Conservation (phyloP, 2,113 vertebrate genomes). For the Apaloderma vittatum region DNA sequence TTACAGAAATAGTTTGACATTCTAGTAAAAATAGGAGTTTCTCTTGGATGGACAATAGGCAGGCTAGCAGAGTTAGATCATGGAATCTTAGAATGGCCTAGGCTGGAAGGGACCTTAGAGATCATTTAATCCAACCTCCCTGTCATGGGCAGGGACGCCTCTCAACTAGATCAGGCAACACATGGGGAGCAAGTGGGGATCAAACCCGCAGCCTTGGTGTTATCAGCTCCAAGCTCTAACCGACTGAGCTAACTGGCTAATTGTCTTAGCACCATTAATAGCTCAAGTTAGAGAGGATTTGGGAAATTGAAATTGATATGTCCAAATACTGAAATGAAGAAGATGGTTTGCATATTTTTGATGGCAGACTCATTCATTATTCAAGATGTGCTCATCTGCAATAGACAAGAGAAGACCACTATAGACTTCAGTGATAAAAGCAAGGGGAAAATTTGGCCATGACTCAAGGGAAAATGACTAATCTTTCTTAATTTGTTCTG, state of each 20-base stretch:
- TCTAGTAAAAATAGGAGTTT: background rate
- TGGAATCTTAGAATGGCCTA: too few species aligned
- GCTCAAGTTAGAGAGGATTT: constrained; percentile 41
- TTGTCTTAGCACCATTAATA: constrained; percentile 52
- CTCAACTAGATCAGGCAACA: too few species aligned
- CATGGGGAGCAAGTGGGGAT: too few species aligned
- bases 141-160: too few species aligned
- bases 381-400: background rate
- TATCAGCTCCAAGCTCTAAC: too few species aligned
- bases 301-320: constrained; percentile 44
- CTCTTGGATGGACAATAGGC: background rate
- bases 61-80: constrained; percentile 11
- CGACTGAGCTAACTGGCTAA: too few species aligned
- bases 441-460: constrained; percentile 15
- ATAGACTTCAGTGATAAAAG: background rate
- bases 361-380: constrained; percentile 36
- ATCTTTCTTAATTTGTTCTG: constrained; percentile 37
- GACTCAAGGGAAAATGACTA: constrained; percentile 31
- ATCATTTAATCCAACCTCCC: too few species aligned
- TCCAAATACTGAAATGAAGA: constrained; percentile 51
- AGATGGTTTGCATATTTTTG: constrained; percentile 47
- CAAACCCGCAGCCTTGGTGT: too few species aligned
- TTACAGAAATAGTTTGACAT: constrained; percentile 30
- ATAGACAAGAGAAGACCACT: background rate
- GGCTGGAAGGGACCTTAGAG: too few species aligned